Evolutionary conservation across 2,888 invertebrate genomes (phyloP).

Genomic region (Leptopilina drosophilae): DNA sequence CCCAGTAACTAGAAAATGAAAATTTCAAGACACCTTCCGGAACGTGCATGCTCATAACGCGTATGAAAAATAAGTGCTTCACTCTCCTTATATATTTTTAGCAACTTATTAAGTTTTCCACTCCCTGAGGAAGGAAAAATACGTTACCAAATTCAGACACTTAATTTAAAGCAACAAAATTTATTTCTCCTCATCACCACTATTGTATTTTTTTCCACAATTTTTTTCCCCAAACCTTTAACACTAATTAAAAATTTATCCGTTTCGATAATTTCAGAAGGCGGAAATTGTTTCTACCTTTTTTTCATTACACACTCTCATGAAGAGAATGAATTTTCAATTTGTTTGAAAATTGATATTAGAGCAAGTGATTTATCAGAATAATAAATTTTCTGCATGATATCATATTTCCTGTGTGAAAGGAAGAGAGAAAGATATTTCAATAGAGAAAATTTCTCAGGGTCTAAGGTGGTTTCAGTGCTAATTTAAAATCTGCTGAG

Average conservation of each 20-base stretch:
- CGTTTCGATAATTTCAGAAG: no score
- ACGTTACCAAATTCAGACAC: neutral
- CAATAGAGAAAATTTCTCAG: neutral
- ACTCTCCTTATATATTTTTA: neutral
- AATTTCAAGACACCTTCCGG: constrained; percentile 33
- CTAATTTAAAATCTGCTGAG: constrained; percentile 5
- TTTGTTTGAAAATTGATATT: no score
- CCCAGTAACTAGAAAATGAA: constrained; percentile 33
- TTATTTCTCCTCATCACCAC: neutral
- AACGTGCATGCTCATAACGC: constrained; percentile 35
- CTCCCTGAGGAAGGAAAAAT: neutral
- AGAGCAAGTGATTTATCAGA: no score
- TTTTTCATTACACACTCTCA: no score
- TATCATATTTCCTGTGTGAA: neutral
- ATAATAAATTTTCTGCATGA: neutral
- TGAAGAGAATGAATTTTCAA: no score
- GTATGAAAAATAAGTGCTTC: constrained; percentile 34
- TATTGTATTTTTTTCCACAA: no score
- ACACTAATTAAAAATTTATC: no score
- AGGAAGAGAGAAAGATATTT: neutral
- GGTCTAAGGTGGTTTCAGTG: neutral
- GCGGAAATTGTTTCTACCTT: no score
- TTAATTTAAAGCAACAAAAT: neutral
- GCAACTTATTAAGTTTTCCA: constrained; percentile 29
- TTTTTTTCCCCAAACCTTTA: no score